Base-by-base conservation (phyloP, 1,140 invertebrate species). In the Copidosoma floridanum region DNA sequence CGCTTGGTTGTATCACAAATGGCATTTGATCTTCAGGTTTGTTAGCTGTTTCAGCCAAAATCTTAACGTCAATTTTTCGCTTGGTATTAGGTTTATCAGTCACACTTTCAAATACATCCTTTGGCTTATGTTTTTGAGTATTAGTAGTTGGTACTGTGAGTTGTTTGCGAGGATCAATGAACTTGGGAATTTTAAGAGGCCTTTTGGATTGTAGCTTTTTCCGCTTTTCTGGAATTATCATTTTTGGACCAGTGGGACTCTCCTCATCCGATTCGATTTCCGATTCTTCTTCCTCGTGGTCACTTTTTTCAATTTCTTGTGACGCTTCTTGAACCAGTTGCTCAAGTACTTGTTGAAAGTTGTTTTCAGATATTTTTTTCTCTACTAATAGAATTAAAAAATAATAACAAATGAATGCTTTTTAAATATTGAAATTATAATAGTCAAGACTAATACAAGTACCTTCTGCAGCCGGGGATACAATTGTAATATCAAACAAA, bases 241-340 rank as follows among this genome's bases (percentile, higher is more conserved):
- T 69, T 52, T 67, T 59, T 32, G 67, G 59, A 65, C 73, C 69
- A 14, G 29, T 21, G 71, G 66, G 72, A 64, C 71, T 68, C 68
- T 86, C 85, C 59, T 82, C 81, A 57, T 89, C 89, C 76, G 87
- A 90, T 71, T 93, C 90, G 64, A 93, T 79, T 80, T 93, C 92
- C 41, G 91, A 94, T 75, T 95, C 92, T 61, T 86, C 82, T 61
- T 86, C 83, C 57, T 70, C 69, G 60, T n/a, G n/a, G n/a, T 63
- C 12, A 32, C 29, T 32, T 32, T 32, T n/a, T n/a, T n/a, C n/a
- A n/a, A n/a, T n/a, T n/a, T n/a, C n/a, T n/a, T n/a, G n/a, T n/a
- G n/a, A n/a, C n/a, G n/a, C 67, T 26, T 62, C 29, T 32, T 32
- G 29, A 32, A 32, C 6, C 29, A 8, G 29, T 8, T 63, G 20